Percentiles rank a stretch among this genome's conserved stretches.
These are phyloP conservation scores for Bryconaethiops microstoma DNA, from an alignment of 2,797 vertebrate species.

Conservation along the genomic window DNA sequence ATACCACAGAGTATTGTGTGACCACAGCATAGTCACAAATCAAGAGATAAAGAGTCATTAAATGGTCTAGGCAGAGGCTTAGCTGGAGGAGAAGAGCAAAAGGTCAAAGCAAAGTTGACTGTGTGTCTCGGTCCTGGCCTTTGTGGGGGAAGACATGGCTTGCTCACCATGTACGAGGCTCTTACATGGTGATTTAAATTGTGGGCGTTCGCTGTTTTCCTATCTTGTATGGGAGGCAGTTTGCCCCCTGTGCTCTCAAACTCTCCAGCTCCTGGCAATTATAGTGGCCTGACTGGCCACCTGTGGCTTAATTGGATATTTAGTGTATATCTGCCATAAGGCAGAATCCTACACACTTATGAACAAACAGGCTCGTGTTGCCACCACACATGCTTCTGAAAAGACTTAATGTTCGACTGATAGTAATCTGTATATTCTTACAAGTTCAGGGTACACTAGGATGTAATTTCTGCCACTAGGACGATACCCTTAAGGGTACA, in stretches of 20 bases:
- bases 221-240: constrained; percentile 51
- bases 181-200: constrained; percentile 10
- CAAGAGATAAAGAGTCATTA: constrained; percentile 19
- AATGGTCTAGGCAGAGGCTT: constrained; percentile 27
- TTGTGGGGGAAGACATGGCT: constrained; percentile 26
- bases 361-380: constrained; percentile 24
- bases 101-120: constrained; percentile 22
- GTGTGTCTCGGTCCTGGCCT: constrained; percentile 16
- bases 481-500: not conserved
- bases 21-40: constrained; percentile 9
- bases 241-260: constrained; percentile 51
- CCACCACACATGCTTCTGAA: not conserved
- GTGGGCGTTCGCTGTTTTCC: constrained; percentile 32
- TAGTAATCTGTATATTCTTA: not conserved
- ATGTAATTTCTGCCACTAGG: no score
- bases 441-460: not conserved
- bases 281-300: constrained; percentile 36
- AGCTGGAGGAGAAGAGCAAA: constrained; percentile 22
- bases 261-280: constrained; percentile 53
- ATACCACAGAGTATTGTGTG: not conserved
- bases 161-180: constrained; percentile 20
- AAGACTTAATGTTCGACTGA: not conserved
- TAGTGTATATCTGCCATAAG: constrained; percentile 48
- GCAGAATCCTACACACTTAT: constrained; percentile 44
- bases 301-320: constrained; percentile 64